Conservation (phyloP, 2,797 vertebrate genomes). For the Manis javanica region DNA sequence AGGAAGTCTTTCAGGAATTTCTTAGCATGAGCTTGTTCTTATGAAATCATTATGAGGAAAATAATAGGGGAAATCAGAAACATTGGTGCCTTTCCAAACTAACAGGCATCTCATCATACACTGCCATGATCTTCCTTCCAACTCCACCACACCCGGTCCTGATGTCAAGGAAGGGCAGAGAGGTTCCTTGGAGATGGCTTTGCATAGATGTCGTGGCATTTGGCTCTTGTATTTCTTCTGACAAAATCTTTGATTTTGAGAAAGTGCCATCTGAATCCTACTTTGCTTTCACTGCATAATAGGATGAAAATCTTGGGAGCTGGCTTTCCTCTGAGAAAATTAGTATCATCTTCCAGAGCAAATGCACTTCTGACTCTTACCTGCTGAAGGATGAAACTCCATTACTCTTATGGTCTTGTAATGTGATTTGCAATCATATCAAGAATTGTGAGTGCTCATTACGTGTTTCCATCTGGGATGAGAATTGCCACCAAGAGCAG, state of each 20-base stretch:
- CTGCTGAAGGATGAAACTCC: neutral
- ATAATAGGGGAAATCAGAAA: neutral
- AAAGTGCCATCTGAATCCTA: neutral
- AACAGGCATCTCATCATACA: fast-evolving
- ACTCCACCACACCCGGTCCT: neutral
- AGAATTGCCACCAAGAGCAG: neutral
- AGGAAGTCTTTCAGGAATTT: conserved; percentile 24
- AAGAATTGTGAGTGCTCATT: neutral
- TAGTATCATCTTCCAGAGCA: conserved; percentile 42
- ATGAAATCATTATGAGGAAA: neutral
- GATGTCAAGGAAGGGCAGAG: neutral
- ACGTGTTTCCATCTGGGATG: neutral
- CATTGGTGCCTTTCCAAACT: neutral
- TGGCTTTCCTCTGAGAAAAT: conserved; percentile 51
- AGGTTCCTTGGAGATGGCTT: neutral
- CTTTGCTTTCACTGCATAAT: neutral
- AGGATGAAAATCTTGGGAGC: conserved; percentile 1
- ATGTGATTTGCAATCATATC: neutral
- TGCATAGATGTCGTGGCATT: neutral
- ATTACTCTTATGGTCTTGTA: neutral
- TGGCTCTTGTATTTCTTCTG: neutral
- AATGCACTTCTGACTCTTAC: conserved; percentile 35
- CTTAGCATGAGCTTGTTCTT: conserved; percentile 1
- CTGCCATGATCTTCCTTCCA: neutral
- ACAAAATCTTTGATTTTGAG: conserved; percentile 22